Conservation (phyloP, 2,888 invertebrate genomes). For the Limnephilus lunatus region DNA sequence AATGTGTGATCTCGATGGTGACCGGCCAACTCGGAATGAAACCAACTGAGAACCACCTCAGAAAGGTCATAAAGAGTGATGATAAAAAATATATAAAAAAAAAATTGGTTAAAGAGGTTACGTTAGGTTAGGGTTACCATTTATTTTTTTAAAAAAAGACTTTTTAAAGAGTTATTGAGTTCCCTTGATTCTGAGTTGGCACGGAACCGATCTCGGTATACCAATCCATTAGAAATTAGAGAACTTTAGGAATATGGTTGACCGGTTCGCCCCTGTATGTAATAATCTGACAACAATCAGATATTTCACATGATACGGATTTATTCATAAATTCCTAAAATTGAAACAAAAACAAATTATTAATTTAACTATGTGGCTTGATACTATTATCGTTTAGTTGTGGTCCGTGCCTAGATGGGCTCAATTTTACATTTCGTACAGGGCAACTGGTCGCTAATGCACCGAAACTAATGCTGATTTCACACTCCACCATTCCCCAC, state of each 20-base stretch:
- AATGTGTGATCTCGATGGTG: too few species aligned
- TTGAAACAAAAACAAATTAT: neutral
- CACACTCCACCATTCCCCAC: constrained; percentile 9
- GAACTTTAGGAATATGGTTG: neutral
- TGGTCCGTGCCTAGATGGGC: constrained; percentile 2
- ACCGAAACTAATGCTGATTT: constrained; percentile 21
- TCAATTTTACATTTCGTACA: neutral
- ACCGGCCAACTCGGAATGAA: too few species aligned
- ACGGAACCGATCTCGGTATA: too few species aligned
- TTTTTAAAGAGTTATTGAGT: too few species aligned
- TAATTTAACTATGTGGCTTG: neutral
- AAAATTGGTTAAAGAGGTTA: too few species aligned
- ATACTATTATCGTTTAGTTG: constrained; percentile 16
- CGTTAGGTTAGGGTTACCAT: too few species aligned
- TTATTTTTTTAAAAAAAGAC: too few species aligned
- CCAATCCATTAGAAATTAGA: too few species aligned
- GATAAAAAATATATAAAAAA: too few species aligned
- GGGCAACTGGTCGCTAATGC: constrained; percentile 24
- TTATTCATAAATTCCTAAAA: neutral
- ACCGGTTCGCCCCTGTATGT: neutral
- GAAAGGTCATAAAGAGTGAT: too few species aligned
- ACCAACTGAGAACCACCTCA: too few species aligned
- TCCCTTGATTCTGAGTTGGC: too few species aligned
- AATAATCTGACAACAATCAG: neutral
- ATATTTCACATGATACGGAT: neutral